Percentiles rank a stretch among this genome's conserved stretches.
These are phyloP conservation scores for Varecia variegata DNA, from an alignment of 2,797 vertebrate genomes.

Conservation along the genomic window DNA sequence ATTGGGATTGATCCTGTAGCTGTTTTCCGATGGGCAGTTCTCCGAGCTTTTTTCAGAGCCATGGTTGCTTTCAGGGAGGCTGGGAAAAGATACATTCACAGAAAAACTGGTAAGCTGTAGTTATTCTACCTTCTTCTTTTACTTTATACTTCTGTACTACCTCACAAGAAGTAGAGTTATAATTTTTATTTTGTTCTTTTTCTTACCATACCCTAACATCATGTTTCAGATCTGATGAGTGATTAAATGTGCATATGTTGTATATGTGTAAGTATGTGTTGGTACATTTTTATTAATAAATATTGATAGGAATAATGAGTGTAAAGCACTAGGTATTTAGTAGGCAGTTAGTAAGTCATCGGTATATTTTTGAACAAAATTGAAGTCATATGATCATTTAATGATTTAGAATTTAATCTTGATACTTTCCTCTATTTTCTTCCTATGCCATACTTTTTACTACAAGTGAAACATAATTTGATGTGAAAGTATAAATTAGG, in stretches of 20 bases:
- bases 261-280: background rate
- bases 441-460: background rate
- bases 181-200: constrained; percentile 48
- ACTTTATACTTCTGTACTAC: background rate
- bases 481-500: background rate
- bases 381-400: background rate
- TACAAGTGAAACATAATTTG: constrained; percentile 17
- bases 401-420: constrained; percentile 46
- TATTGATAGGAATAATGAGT: background rate
- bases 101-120: constrained; percentile 89
- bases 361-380: constrained; percentile 16
- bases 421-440: background rate
- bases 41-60: constrained; percentile 95
- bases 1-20: constrained; percentile 96
- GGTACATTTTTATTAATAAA: constrained; percentile 43
- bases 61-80: constrained; percentile 93
- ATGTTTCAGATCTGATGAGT: background rate
- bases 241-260: background rate
- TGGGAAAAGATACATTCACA: constrained; percentile 90
- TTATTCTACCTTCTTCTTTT: background rate
- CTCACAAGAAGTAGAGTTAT: background rate
- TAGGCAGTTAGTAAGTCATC: background rate
- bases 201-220: background rate
- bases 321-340: background rate
- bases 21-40: constrained; percentile 97